A percentile compares a stretch with the other conserved stretches of the same genome.
Evolutionary conservation across 2,888 invertebrate species (phyloP).

Genomic region (Anthoptus insignis): DNA sequence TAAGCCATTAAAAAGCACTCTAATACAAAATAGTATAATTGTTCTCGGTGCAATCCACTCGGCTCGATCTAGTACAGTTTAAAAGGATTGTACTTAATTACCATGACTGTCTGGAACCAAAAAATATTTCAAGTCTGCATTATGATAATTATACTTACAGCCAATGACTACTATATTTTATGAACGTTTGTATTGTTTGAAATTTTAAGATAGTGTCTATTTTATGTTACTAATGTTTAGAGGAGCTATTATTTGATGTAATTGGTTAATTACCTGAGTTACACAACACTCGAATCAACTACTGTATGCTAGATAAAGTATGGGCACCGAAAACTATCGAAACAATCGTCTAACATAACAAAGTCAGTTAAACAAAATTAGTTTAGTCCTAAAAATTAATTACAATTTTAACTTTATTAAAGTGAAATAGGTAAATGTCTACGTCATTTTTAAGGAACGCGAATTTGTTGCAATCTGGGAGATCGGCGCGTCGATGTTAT

Average conservation of each 20-base stretch:
- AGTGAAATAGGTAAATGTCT: too few relatives aligned
- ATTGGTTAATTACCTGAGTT: not conserved
- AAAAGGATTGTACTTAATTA: conserved; percentile 80
- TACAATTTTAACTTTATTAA: too few relatives aligned
- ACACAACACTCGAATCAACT: not conserved
- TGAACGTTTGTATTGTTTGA: conserved; percentile 39
- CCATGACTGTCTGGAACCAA: conserved; percentile 73
- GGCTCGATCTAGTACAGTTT: conserved; percentile 61
- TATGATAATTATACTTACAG: conserved; percentile 77
- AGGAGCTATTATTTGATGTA: not conserved
- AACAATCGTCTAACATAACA: too few relatives aligned
- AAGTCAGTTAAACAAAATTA: too few relatives aligned
- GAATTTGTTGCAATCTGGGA: too few relatives aligned
- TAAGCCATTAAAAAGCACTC: conserved; percentile 54
- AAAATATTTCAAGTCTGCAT: conserved; percentile 74
- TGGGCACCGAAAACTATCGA: too few relatives aligned
- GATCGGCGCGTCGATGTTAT: too few relatives aligned
- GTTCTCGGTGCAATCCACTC: conserved; percentile 57
- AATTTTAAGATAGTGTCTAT: conserved; percentile 24
- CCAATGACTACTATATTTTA: conserved; percentile 58
- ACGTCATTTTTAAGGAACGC: too few relatives aligned
- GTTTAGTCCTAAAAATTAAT: too few relatives aligned
- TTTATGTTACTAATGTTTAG: conserved; percentile 3
- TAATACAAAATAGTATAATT: conserved; percentile 60
- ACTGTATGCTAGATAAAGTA: too few relatives aligned